Base-by-base conservation (phyloP, 1,140 invertebrate genomes). In the Cydia pomonella region DNA sequence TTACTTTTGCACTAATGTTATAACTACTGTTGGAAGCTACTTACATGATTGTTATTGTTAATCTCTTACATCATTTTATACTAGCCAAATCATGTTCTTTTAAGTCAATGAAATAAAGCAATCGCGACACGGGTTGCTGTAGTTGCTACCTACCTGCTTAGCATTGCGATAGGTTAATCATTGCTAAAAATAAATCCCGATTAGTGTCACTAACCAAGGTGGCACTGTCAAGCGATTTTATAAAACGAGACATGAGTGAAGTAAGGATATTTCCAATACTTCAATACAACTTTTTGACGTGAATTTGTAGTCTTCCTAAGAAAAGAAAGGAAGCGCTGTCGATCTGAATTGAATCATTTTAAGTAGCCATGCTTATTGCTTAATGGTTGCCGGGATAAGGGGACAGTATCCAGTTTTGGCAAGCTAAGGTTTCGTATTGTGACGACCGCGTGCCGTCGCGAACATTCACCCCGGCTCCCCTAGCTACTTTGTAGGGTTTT, bases 401-500 rank as follows among this genome's bases (percentile, higher is more conserved):
- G 76, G 74, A 79, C 80, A 84, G 76, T 75, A 83, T 83, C 81
- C 84, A 80, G 83, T 89, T 89, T 90, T 87, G 86, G 87, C 84
- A 84, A 79, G 66, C 79, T 74, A 83, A 82, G 82, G 44, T 83
- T 88, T 87, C 80, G 79, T 78, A 80, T 83, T 82, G 80, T 82
- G 81, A 80, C 79, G 77, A 76, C 83, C 81, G 82, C 86, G 85
- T 87, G 83, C 81, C 85, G 41, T 76, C 47, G 79, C 82, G 90
- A 87, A 80, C 90, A 73, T 91, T 91, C 86, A 92, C 87, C 90
- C 87, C 84, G 44, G 76, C 62, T 78, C 82, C 87, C 88, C 86
- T 87, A 75, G 76, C 79, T 74, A 84, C 83, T 82, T 87, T 86
- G 86, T 90, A 89, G 84, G 90, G 88, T 88, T 91, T 88, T 87